Conservation (phyloP, 2,888 invertebrate species). For the Hemithea aestivaria region DNA sequence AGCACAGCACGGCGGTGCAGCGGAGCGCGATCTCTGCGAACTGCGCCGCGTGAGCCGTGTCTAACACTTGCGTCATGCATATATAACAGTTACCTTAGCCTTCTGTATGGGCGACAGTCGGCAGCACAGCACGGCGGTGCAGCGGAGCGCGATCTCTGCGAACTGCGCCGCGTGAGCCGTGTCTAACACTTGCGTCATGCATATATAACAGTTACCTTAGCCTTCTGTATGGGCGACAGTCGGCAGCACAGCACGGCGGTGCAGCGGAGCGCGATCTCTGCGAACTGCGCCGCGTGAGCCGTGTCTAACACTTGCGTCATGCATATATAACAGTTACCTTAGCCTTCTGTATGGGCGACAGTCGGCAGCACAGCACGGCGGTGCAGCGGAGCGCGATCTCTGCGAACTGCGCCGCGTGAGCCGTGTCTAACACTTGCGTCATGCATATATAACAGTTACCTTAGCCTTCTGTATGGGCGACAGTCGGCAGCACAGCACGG, state of each 20-base stretch:
- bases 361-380: conserved; percentile 93
- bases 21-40: conserved; percentile 85
- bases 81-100: too few relatives aligned
- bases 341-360: conserved; percentile 95
- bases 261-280: conserved; percentile 84
- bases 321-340: too few relatives aligned
- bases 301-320: conserved; percentile 83
- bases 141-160: conserved; percentile 83
- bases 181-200: conserved; percentile 82
- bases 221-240: conserved; percentile 94
- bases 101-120: conserved; percentile 94
- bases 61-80: conserved; percentile 83
- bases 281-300: conserved; percentile 80
- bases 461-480: conserved; percentile 95
- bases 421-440: conserved; percentile 81
- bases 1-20: conserved; percentile 92
- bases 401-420: conserved; percentile 80
- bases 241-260: conserved; percentile 94
- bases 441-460: too few relatives aligned
- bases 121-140: conserved; percentile 93
- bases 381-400: conserved; percentile 85
- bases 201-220: too few relatives aligned
- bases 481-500: conserved; percentile 94
- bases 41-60: conserved; percentile 77
- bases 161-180: conserved; percentile 81